A percentile compares a stretch with the other conserved stretches of the same genome.
Conservation (phyloP, 2,113 vertebrate species). For the Bufo bufo region DNA sequence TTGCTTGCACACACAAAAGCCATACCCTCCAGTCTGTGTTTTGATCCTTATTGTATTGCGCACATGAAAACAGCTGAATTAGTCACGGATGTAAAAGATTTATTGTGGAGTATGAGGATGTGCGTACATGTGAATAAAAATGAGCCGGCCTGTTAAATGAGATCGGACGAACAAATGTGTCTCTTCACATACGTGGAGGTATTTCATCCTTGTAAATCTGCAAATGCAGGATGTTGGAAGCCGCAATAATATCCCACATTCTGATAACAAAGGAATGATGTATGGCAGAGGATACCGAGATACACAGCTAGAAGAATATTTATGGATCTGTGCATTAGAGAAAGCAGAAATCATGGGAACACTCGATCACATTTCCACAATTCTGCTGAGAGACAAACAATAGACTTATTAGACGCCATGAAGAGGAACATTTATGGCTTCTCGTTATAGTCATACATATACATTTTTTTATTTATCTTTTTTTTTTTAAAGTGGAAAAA, state of each 20-base stretch:
- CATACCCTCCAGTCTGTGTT: conserved; percentile 7
- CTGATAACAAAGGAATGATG: conserved; percentile 23
- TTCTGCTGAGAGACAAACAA: background rate
- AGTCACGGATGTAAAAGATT: conserved; percentile 57
- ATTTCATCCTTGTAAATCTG: conserved; percentile 33
- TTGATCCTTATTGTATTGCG: conserved; percentile 45
- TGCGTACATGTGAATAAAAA: conserved; percentile 48
- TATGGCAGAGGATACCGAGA: background rate
- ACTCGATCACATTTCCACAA: background rate
- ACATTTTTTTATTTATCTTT: too few relatives aligned
- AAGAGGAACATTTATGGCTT: background rate
- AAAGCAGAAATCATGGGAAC: background rate
- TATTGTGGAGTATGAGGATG: conserved; percentile 42
- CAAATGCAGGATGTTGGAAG: background rate
- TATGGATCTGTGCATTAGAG: background rate
- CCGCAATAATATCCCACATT: background rate
- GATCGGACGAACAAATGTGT: conserved; percentile 46
- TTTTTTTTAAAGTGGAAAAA: too few relatives aligned
- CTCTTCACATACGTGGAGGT: conserved; percentile 40
- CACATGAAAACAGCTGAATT: conserved; percentile 53
- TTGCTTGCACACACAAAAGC: conserved; percentile 40
- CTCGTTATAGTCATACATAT: too few relatives aligned
- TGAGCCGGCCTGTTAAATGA: conserved; percentile 38
- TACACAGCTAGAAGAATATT: background rate
- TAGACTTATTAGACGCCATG: background rate